Base-by-base conservation (phyloP, 2,797 vertebrate species). In the Alfaro cultratus region DNA sequence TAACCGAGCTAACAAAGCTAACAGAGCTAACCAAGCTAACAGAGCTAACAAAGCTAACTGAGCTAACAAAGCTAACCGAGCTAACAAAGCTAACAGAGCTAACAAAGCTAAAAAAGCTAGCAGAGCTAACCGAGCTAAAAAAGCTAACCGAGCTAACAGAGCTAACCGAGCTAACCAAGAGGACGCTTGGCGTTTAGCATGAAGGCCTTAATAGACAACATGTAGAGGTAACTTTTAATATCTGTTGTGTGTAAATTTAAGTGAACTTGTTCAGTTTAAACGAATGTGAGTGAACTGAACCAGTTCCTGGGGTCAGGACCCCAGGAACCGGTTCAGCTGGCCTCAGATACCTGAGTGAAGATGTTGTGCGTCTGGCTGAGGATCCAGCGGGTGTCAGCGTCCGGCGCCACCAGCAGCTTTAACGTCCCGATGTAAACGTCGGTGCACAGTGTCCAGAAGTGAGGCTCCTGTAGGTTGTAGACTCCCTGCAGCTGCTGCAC, bases 371-470 rank as follows among this genome's bases (percentile, higher is more conserved):
- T 99, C 91, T 99, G 98, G 94, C 98, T 99, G 88, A 97, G 94
- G 91, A 99, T 97, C 98, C 98, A 99, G 87, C 97, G 97, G 29
- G 97, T 93, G 85, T 99, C 98, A 5, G 98, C 97, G n/a, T 99
- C 97, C 3, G 98, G 98, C 9, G 98, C 97, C 1, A 99, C 96
- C 23, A 98, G 91, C 89, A 99, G 95, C 92, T 99, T 99, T 74
- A 99, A 87, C 1, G 98, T 99, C 15, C 98, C 98, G 31, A 99
- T 96, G 80, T 98, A 98, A 83, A 99, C 97, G 43, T 99, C 98
- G 0, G 97, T 97, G 87, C 98, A 99, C 39, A 99, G 95, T 0
- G 98, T 99, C 98, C 98, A 99, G 94, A 99, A 99, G 80, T 99
- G 98, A 15, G 98, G 97, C 31, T 99, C 98, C 74, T 98, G 97